Evolutionary conservation across 2,888 invertebrate genomes (phyloP).

Genomic region (Conus canariensis): DNA sequence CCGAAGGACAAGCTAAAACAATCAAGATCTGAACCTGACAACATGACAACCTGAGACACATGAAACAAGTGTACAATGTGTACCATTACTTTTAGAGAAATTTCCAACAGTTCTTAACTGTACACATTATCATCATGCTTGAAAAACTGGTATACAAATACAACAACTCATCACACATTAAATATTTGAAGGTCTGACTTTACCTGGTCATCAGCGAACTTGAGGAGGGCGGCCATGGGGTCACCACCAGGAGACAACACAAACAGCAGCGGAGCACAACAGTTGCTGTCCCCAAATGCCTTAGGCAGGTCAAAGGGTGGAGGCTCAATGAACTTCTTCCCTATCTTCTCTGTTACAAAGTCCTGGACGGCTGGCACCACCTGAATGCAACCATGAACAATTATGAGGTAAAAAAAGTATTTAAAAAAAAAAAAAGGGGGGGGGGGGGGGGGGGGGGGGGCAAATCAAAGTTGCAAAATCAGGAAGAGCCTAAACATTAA

Average conservation of each 20-base stretch:
- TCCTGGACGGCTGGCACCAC: conserved; percentile 78
- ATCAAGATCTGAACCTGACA: too few relatives aligned
- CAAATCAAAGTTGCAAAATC: too few relatives aligned
- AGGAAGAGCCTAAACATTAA: too few relatives aligned
- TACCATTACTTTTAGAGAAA: too few relatives aligned
- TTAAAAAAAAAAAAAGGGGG: background rate
- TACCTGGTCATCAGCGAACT: conserved; percentile 80
- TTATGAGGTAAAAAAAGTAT: background rate
- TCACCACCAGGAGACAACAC: conserved; percentile 80
- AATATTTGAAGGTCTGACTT: conserved; percentile 1
- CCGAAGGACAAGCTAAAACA: too few relatives aligned
- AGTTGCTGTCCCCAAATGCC: conserved; percentile 78
- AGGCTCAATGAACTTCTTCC: conserved; percentile 79
- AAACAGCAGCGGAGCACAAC: conserved; percentile 79
- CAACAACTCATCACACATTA: too few relatives aligned
- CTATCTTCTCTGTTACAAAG: conserved; percentile 78
- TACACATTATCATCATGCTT: too few relatives aligned
- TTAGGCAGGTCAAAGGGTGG: conserved; percentile 80
- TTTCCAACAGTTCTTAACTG: too few relatives aligned
- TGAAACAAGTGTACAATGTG: too few relatives aligned
- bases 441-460: too few relatives aligned
- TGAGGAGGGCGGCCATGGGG: conserved; percentile 79
- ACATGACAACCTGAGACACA: too few relatives aligned
- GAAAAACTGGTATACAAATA: too few relatives aligned
- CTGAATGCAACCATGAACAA: conserved; percentile 52